Evolutionary conservation across 2,797 vertebrate genomes (phyloP).

Genomic region (Brachyrhaphis roseni): DNA sequence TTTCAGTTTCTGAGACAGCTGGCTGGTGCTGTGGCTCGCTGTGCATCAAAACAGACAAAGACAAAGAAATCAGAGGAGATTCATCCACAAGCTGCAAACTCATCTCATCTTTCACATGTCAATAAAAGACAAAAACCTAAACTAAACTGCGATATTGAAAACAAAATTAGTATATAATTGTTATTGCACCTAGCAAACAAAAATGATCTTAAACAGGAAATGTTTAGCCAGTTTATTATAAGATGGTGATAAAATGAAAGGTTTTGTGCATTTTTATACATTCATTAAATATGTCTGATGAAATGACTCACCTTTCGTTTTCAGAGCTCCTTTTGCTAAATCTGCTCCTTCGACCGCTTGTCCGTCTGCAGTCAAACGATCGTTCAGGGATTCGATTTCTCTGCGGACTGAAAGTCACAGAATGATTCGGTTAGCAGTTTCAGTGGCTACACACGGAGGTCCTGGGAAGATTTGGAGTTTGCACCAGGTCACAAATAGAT

Average conservation of each 20-base stretch:
- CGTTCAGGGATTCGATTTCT: slow-evolving; percentile 95
- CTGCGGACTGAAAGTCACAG: slow-evolving; percentile 85
- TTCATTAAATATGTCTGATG: not conserved
- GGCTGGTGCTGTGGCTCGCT: slow-evolving; percentile 99
- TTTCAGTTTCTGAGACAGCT: slow-evolving; percentile 98
- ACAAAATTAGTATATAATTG: not conserved
- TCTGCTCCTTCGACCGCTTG: slow-evolving; percentile 92
- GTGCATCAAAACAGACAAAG: slow-evolving; percentile 36
- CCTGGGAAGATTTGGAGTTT: not conserved
- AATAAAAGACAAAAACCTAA: not conserved
- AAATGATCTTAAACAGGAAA: not conserved
- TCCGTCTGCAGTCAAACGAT: slow-evolving; percentile 92
- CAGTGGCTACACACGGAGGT: not conserved
- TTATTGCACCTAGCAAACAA: not conserved
- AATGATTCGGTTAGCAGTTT: not conserved
- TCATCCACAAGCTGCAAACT: too few species aligned
- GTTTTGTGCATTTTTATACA: not conserved
- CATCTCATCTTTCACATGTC: too few species aligned
- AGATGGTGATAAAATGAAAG: not conserved
- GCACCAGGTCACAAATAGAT: not conserved
- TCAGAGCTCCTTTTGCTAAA: slow-evolving; percentile 94
- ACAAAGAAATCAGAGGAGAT: not conserved
- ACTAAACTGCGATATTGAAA: not conserved
- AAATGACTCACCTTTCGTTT: slow-evolving; percentile 90
- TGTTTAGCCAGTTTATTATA: not conserved